A percentile compares a stretch with the other conserved stretches of the same genome.
Evolutionary conservation across 2,797 vertebrate species (phyloP).

Genomic region (Thalassophryne amazonica): DNA sequence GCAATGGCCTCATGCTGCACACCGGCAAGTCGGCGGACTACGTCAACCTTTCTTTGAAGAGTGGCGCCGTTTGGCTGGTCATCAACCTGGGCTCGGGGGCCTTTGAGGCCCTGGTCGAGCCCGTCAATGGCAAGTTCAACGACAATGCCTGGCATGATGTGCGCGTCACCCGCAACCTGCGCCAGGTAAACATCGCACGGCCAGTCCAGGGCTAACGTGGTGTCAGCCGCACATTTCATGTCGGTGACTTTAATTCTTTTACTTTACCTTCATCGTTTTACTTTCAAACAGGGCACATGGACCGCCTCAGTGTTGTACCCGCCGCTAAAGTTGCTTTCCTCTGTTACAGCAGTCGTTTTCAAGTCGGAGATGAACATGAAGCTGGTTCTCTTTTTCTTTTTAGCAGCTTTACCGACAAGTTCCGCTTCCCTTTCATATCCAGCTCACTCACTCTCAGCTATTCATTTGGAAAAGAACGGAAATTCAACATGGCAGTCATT

Average conservation of each 20-base stretch:
- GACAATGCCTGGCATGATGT: conserved; percentile 93
- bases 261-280: neutral
- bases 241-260: conserved; percentile 3
- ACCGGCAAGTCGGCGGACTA: conserved; percentile 95
- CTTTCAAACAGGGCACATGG: neutral
- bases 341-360: too few species aligned
- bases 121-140: conserved; percentile 95
- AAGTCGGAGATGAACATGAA: conserved; percentile 14
- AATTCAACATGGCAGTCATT: too few species aligned
- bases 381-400: neutral
- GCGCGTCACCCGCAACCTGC: conserved; percentile 94
- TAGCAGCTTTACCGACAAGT: neutral
- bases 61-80: conserved; percentile 93
- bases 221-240: neutral
- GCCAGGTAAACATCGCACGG: conserved; percentile 84
- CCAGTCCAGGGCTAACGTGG: conserved; percentile 14
- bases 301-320: neutral
- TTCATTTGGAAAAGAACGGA: too few species aligned
- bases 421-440: too few species aligned
- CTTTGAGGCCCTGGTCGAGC: conserved; percentile 94
- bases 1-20: conserved; percentile 94
- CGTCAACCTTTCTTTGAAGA: conserved; percentile 93
- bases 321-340: too few species aligned
- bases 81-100: conserved; percentile 96
- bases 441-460: too few species aligned